Base-by-base conservation (phyloP, 2,888 invertebrate genomes). In the Epicampocera succincta region DNA sequence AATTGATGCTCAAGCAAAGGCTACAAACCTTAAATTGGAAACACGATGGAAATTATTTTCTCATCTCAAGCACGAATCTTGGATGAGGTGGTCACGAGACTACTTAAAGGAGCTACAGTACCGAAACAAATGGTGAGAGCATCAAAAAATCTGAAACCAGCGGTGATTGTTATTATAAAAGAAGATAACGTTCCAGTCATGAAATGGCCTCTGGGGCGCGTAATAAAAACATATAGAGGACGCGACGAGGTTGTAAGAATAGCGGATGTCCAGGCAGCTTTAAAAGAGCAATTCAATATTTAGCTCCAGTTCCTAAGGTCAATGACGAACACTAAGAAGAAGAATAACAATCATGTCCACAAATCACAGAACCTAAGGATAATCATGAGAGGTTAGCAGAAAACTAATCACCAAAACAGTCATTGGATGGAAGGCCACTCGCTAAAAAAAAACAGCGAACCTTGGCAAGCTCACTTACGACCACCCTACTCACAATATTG, bases 11-110 rank as follows among this genome's bases (percentile, higher is more conserved):
- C 50, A 40, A 17, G 38, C 38, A 3, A 50, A 38, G n/a, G 9
- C 21, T 4, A 66, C 40, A 50, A 65, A 50, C 38, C 38, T 38
- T n/a, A 50, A 65, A 38, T 65, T 65, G 21, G 50, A 40, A 40
- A 58, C 46, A 6, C 46, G 68, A 17, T 77, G 75, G 80, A 75
- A 83, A 60, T 56, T 76, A 17, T 56, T 82, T n/a, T 60, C 25
- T 12, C 50, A 66, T 13, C 33, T 84, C 19, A 76, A 73, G 38
- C 66, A 84, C 11, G 72, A 76, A 40, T 85, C 85, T 60, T 85
- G 84, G 83, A 69, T 52, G 13, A 58, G 77, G 9, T 85, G 83
- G 81, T 63, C 65, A 33, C 61, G 38, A 38, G 46, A 15, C 38
- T 56, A 56, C 17, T 54, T 83, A 15, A 54, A 54, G n/a, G 15